Percentiles rank a stretch among this genome's conserved stretches.
These are phyloP conservation scores for Syritta pipiens DNA, from an alignment of 2,888 invertebrate genomes.

Conservation along the genomic window DNA sequence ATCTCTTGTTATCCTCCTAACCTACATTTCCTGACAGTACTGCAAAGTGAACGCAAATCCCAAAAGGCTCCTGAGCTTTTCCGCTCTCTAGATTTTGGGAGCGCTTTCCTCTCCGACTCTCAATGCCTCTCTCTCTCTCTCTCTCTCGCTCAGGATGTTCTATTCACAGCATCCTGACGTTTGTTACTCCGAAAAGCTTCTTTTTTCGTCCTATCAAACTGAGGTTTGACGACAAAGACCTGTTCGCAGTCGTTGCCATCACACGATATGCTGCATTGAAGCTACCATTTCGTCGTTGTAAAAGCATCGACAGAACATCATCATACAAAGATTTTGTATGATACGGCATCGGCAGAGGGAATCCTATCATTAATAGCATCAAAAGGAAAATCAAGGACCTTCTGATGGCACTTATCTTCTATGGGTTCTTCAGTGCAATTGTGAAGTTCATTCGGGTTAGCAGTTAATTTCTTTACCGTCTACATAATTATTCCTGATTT, in stretches of 20 bases:
- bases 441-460: constrained; percentile 64
- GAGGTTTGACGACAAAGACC: background rate
- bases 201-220: background rate
- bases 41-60: constrained; percentile 19
- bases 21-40: constrained; percentile 38
- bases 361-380: constrained; percentile 41
- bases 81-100: no score
- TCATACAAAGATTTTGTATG: constrained; percentile 40
- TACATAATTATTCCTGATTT: constrained; percentile 30
- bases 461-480: constrained; percentile 36
- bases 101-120: no score
- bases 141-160: no score
- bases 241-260: constrained; percentile 14
- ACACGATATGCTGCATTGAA: constrained; percentile 4
- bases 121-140: background rate
- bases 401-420: constrained; percentile 56
- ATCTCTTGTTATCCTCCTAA: constrained; percentile 54
- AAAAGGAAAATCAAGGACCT: constrained; percentile 54
- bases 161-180: constrained; percentile 15
- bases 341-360: constrained; percentile 47
- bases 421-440: constrained; percentile 66
- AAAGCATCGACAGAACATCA: background rate
- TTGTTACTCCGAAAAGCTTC: constrained; percentile 57
- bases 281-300: constrained; percentile 1
- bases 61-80: background rate